Evolutionary conservation across 1,140 invertebrate genomes (phyloP).

Genomic region (Drosophila kikkawai): DNA sequence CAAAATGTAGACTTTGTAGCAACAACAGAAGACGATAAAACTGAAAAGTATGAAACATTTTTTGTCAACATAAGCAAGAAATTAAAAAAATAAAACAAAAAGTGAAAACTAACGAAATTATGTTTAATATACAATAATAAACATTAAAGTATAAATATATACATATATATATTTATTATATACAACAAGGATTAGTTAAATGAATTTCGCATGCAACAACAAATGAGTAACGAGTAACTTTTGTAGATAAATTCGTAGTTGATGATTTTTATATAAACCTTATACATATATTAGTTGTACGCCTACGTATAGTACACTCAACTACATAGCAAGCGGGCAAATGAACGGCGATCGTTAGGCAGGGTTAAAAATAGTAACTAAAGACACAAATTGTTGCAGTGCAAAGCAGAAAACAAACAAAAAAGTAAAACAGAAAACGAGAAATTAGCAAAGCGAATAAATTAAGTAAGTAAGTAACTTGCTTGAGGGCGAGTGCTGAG

Average conservation of each 20-base stretch:
- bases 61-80: conserved; percentile 44
- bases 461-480: conserved; percentile 33
- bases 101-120: conserved; percentile 66
- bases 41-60: conserved; percentile 77
- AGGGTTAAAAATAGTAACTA: conserved; percentile 80
- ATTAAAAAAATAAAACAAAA: conserved; percentile 19
- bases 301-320: conserved; percentile 49
- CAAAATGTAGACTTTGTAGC: conserved; percentile 79
- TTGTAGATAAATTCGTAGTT: conserved; percentile 83
- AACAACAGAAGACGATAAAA: conserved; percentile 82
- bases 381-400: conserved; percentile 83
- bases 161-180: conserved; percentile 63
- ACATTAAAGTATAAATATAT: conserved; percentile 42
- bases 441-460: conserved; percentile 59
- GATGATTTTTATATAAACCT: conserved; percentile 77
- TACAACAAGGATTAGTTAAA: conserved; percentile 70
- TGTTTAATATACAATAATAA: conserved; percentile 72
- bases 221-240: conserved; percentile 55
- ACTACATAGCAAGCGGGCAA: conserved; percentile 48
- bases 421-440: conserved; percentile 4
- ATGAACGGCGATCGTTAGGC: conserved; percentile 57
- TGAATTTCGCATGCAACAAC: conserved; percentile 55
- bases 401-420: conserved; percentile 64
- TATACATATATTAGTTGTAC: conserved; percentile 58
- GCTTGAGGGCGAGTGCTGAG: conserved; percentile 17